A percentile compares a stretch with the other conserved stretches of the same genome.
phyloP scores from a whole-genome alignment of 1,140 invertebrate species.

The Varroa destructor region DNA sequence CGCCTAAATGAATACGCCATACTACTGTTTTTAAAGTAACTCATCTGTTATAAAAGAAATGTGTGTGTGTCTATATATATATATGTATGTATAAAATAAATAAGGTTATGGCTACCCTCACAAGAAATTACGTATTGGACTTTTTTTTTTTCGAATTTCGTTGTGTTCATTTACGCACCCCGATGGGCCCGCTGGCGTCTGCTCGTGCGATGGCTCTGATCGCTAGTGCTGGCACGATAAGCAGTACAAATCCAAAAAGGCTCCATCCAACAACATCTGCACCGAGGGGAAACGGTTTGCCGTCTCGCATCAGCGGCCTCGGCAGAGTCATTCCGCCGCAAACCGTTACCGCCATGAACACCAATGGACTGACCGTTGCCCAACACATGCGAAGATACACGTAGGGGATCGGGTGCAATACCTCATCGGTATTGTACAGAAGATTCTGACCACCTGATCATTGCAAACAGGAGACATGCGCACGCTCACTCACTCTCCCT shows the following conservation, averaged over 20 bases:
- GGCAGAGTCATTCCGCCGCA: slow-evolving; percentile 27
- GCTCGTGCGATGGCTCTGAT: slow-evolving; percentile 29
- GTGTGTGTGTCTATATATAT: too few species aligned
- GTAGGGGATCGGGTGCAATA: slow-evolving; percentile 64
- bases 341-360: slow-evolving; percentile 54
- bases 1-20: too few species aligned
- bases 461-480: neutral
- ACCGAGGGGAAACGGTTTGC: slow-evolving; percentile 30
- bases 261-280: slow-evolving; percentile 32
- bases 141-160: too few species aligned
- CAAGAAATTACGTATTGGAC: too few species aligned
- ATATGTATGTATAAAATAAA: too few species aligned
- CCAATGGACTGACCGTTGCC: slow-evolving; percentile 60
- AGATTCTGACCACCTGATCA: slow-evolving; percentile 56
- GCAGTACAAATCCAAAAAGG: slow-evolving; percentile 30
- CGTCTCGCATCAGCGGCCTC: slow-evolving; percentile 23
- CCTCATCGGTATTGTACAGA: slow-evolving; percentile 65
- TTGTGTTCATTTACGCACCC: neutral
- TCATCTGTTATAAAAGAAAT: neutral
- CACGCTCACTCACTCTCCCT: too few species aligned
- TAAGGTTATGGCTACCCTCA: too few species aligned
- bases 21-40: too few species aligned
- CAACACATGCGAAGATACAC: slow-evolving; percentile 71
- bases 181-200: slow-evolving; percentile 15
- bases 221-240: slow-evolving; percentile 32